Base-by-base conservation (phyloP, 2,797 vertebrate genomes). In the Gadopsis marmoratus region DNA sequence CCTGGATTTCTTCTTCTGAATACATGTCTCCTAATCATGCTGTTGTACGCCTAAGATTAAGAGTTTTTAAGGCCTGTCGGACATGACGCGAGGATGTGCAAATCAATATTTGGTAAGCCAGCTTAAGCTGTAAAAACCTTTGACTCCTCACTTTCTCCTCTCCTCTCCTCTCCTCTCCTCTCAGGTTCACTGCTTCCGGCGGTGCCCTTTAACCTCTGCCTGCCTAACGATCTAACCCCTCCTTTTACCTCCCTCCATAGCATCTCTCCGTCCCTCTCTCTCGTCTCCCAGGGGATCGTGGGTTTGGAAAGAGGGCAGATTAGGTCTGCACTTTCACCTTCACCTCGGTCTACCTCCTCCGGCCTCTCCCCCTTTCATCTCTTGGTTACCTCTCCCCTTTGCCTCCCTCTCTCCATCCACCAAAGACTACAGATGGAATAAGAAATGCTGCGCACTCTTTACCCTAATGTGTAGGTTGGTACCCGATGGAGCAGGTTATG, bases 151-250 rank as follows among this genome's bases (percentile, higher is more conserved):
- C 66, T 54, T 16, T 65, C 41, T 26, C 47, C 31, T 76, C 59
- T 62, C 53, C 45, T 69, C 51, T 72, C 21, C 16, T 77, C 51
- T 62, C 59, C 19, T 64, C 41, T 26, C 47, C 31, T 76, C 59
- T 60, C 53, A 21, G 62, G 60, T 71, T 84, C 78, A 66, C 64
- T 74, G 75, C 63, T 64, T 73, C 33, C 17, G 4, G 7, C 39
- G 43, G 45, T 69, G 85, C 86, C 87, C 88, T 82, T 74, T 90
- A 51, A 90, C 88, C 84, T 81, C 69, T 74, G 58, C 39, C 82
- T 64, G 63, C 77, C 87, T 92, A 92, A 93, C 92, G 91, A 89
- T 86, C 78, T 82, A 80, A 87, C 84, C 83, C 82, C 61, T 71
- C 51, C 31, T 77, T 78, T 78, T 86, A 73, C 62, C 29, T 81